Evolutionary conservation across 1,140 invertebrate species (phyloP).

Genomic region (Odontomachus brunneus): DNA sequence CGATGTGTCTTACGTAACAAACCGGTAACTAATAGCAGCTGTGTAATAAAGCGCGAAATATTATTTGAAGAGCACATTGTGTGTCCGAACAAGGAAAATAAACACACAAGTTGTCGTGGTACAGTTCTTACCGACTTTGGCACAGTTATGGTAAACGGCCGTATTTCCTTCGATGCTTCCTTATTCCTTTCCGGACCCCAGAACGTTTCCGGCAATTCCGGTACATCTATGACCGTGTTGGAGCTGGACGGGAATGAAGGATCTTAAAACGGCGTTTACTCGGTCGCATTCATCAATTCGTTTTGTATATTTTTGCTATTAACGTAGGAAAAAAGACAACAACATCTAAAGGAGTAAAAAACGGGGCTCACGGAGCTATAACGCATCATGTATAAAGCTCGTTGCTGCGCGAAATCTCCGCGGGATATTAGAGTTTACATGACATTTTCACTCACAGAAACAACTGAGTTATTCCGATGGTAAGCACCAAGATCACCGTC

Average conservation of each 20-base stretch:
- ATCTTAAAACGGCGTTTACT: background rate
- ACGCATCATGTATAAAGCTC: background rate
- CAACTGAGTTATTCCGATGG: conserved; percentile 33
- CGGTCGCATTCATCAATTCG: background rate
- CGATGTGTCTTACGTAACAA: background rate
- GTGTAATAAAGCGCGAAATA: background rate
- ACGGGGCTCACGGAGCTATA: background rate
- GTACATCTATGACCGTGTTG: conserved; percentile 34
- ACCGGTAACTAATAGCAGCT: background rate
- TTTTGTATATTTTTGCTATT: background rate
- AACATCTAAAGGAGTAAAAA: background rate
- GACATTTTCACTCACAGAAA: conserved; percentile 55
- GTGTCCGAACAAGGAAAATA: background rate
- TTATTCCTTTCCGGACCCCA: conserved; percentile 83
- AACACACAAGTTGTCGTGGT: background rate
- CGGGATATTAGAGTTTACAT: background rate
- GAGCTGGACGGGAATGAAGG: conserved; percentile 11
- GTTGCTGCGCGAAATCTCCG: background rate
- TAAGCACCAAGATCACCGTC: conserved; percentile 38
- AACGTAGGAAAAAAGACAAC: background rate
- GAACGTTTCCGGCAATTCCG: conserved; percentile 78
- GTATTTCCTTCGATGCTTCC: conserved; percentile 81
- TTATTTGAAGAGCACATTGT: background rate
- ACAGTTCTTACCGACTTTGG: conserved; percentile 34
- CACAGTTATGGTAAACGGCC: conserved; percentile 85